Percentiles rank a stretch among this genome's conserved stretches.
Evolutionary conservation across 2,888 invertebrate species (phyloP).

Genomic region (Tetropium fuscum): DNA sequence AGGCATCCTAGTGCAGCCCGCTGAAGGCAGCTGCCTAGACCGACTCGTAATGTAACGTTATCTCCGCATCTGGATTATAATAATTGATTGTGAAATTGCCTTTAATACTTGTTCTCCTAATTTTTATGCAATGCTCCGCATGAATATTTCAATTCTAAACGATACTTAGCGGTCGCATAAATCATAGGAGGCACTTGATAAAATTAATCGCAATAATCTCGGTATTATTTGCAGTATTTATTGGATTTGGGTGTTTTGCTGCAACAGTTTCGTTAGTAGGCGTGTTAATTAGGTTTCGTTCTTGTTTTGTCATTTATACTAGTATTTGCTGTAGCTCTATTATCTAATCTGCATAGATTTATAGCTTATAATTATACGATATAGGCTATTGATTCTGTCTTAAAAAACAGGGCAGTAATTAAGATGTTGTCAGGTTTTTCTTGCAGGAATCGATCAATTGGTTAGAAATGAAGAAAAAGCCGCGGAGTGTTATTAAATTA

Average conservation of each 20-base stretch:
- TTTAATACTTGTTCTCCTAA: constrained; percentile 18
- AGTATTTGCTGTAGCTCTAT: constrained; percentile 12
- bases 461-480: too few relatives aligned
- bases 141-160: constrained; percentile 14
- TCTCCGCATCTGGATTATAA: constrained; percentile 13
- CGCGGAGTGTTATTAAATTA: too few relatives aligned
- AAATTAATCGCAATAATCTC: constrained; percentile 21
- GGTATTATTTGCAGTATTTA: constrained; percentile 19
- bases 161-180: constrained; percentile 14
- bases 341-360: constrained; percentile 9
- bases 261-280: constrained; percentile 24
- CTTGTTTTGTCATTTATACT: constrained; percentile 14
- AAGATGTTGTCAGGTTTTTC: too few relatives aligned
- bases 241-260: constrained; percentile 23
- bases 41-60: constrained; percentile 16
- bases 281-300: constrained; percentile 16
- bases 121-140: constrained; percentile 8
- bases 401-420: too few relatives aligned
- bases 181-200: constrained; percentile 13
- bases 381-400: constrained; percentile 3
- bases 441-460: too few relatives aligned
- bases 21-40: constrained; percentile 9
- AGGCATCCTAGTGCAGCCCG: constrained; percentile 6
- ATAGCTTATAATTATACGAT: constrained; percentile 6
- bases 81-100: constrained; percentile 21